Base-by-base conservation (phyloP, 1,140 invertebrate species). In the Octopus sinensis region DNA sequence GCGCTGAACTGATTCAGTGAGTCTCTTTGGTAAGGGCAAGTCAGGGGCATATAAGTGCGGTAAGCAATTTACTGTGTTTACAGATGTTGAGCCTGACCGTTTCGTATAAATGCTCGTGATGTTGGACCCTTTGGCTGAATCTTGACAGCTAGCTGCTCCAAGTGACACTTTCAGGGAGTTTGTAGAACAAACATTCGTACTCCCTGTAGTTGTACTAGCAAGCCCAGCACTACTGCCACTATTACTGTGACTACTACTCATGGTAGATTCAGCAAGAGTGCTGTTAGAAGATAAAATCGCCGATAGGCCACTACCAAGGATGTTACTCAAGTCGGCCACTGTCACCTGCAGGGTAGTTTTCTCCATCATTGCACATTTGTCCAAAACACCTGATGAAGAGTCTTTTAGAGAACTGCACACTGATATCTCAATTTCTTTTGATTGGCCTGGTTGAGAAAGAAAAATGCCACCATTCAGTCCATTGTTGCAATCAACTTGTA, bases 91-190 rank as follows among this genome's bases (percentile, higher is more conserved):
- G 43, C 79, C 54, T 13, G 79, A 79, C n/a, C 83, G 80, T 80
- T 85, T 86, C 43, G 83, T 84, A 79, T 86, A 86, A 43, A 84
- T 86, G 80, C 84, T 85, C n/a, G 85, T 86, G 52, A 86, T 85
- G 75, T 86, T 86, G 13, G 80, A 81, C 12, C 83, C 84, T 62
- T 77, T 83, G 43, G 80, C 79, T 43, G 79, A 78, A 43, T 86
- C 85, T n/a, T 80, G 54, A 43, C 51, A 62, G 71, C 79, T 53
- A 68, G 62, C 52, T 30, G 51, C 54, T 51, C 43, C 81, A 56
- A 54, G n/a, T 23, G 51, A 73, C 12, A 77, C 52, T 54, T 82
- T 82, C 62, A 73, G 71, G 13, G 77, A 75, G 62, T 79, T 82
- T 53, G 52, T 6, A 7, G 76, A 23, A 13, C 52, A 53, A 43